Conservation (phyloP, 2,113 vertebrate genomes). For the Gadus macrocephalus region DNA sequence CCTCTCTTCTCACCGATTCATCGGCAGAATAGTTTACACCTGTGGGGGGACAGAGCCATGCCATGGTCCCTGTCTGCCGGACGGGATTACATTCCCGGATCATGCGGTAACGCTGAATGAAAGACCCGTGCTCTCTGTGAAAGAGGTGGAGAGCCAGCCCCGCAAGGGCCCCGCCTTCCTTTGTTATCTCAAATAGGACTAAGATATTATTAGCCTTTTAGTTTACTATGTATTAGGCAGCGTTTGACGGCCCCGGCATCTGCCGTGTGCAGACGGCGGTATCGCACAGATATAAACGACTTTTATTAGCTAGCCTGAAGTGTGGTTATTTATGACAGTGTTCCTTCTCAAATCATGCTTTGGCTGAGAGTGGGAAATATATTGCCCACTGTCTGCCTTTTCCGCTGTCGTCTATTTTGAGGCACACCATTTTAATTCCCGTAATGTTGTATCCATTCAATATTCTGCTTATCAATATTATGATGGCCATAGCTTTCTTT, state of each 20-base stretch:
- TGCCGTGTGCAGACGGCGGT: constrained; percentile 26
- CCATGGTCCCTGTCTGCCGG: constrained; percentile 54
- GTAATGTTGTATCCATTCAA: constrained; percentile 52
- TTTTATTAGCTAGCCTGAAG: constrained; percentile 48
- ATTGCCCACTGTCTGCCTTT: constrained; percentile 43
- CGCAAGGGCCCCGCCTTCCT: constrained; percentile 1
- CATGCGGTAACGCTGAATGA: constrained; percentile 18
- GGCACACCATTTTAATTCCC: constrained; percentile 47
- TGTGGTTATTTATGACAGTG: constrained; percentile 53
- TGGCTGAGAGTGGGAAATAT: constrained; percentile 44
- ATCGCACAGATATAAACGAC: constrained; percentile 48
- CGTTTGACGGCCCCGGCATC: constrained; percentile 43
- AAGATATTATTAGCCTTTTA: constrained; percentile 32
- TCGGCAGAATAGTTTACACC: constrained; percentile 66
- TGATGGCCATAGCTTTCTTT: constrained; percentile 60
- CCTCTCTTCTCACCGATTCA: constrained; percentile 30
- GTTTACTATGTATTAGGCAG: constrained; percentile 43
- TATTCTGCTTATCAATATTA: constrained; percentile 56
- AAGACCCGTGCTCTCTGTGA: constrained; percentile 53
- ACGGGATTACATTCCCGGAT: constrained; percentile 51
- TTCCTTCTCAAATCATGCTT: constrained; percentile 28
- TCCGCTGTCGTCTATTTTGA: neutral
- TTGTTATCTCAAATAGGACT: too few relatives aligned
- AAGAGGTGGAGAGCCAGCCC: constrained; percentile 34
- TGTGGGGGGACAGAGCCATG: constrained; percentile 64